Percentiles rank a stretch among this genome's conserved stretches.
phyloP scores from a whole-genome alignment of 2,113 vertebrate species.

The Oreochromis aureus region DNA sequence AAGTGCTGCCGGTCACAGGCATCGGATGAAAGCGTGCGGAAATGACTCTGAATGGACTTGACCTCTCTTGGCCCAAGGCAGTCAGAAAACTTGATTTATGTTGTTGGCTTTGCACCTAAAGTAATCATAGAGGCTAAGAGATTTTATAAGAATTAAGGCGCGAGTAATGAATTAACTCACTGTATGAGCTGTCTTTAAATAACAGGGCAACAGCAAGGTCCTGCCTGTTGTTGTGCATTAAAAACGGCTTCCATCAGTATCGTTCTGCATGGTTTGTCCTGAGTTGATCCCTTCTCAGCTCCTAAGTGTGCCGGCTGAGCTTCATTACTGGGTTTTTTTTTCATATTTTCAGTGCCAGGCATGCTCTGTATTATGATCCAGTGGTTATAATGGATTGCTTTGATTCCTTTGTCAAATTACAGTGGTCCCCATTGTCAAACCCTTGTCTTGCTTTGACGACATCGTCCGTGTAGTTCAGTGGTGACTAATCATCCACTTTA shows the following conservation, averaged over 20 bases:
- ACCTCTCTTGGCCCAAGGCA: not conserved
- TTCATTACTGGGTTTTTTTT: not conserved
- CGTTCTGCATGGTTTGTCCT: not conserved
- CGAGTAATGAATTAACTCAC: not conserved
- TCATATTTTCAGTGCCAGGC: not conserved
- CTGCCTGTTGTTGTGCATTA: not conserved
- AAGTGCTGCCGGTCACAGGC: not conserved
- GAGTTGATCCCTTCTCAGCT: not conserved
- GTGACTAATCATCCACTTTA: conserved; percentile 48
- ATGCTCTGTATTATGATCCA: not conserved
- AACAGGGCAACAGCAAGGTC: not conserved
- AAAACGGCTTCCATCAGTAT: not conserved
- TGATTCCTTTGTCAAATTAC: not conserved
- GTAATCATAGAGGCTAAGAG: not conserved
- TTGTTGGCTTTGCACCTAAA: not conserved
- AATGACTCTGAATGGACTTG: not conserved
- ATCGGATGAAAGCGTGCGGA: not conserved
- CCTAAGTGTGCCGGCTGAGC: not conserved
- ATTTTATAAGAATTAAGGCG: not conserved
- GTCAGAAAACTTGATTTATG: not conserved
- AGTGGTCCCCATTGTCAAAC: not conserved
- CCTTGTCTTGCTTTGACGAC: not conserved
- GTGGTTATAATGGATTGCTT: conserved; percentile 2
- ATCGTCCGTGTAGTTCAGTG: conserved; percentile 31
- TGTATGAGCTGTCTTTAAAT: not conserved